Evolutionary conservation across 2,113 vertebrate genomes (phyloP).

Genomic region (Pogonocichla stellata): DNA sequence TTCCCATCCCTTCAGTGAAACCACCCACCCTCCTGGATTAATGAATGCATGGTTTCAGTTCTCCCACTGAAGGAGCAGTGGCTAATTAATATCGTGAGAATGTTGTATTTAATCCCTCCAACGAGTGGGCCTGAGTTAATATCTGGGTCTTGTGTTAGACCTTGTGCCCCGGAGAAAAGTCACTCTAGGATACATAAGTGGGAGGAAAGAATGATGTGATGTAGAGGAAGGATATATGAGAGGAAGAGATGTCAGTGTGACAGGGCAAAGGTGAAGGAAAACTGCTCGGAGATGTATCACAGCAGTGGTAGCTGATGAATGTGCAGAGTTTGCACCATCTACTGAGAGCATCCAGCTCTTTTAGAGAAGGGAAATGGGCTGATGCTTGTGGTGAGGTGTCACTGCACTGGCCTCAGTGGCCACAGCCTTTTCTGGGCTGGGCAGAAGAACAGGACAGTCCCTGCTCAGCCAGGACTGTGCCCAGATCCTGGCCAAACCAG

Average conservation of each 20-base stretch:
- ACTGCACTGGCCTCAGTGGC: background rate
- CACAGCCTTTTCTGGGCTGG: background rate
- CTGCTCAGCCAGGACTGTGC: fast-evolving
- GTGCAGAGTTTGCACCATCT: background rate
- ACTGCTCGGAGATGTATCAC: background rate
- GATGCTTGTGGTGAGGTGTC: background rate
- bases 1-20: background rate
- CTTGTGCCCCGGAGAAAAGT: background rate
- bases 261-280: background rate
- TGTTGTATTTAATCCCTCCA: background rate
- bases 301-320: background rate
- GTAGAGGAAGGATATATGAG: background rate
- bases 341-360: background rate
- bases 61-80: background rate
- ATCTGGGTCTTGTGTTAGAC: background rate
- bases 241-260: background rate
- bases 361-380: background rate
- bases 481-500: background rate
- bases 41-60: background rate
- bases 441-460: background rate
- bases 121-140: background rate
- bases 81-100: background rate
- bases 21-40: background rate
- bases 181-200: background rate
- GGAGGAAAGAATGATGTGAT: background rate